Percentiles rank a stretch among this genome's conserved stretches.
phyloP scores from a whole-genome alignment of 2,888 invertebrate genomes.

The Sisyra terminalis region DNA sequence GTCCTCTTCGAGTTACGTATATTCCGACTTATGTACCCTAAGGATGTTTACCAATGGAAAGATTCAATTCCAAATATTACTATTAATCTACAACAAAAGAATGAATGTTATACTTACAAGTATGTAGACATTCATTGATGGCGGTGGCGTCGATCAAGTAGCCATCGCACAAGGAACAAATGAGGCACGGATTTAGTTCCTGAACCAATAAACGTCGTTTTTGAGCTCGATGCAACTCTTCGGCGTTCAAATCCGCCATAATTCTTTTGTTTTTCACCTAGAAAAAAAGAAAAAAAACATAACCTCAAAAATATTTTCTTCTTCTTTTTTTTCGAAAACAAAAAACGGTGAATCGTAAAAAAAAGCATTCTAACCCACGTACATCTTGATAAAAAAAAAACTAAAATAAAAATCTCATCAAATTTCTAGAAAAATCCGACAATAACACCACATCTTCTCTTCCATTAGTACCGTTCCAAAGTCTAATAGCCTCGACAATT shows the following conservation, averaged over 20 bases:
- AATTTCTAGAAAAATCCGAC: too few species aligned
- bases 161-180: conserved; percentile 78
- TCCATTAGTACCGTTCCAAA: too few species aligned
- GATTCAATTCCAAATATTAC: too few species aligned
- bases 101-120: conserved; percentile 51
- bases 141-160: conserved; percentile 91
- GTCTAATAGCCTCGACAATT: too few species aligned
- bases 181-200: conserved; percentile 67
- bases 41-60: too few species aligned
- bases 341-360: neutral
- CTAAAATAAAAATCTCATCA: too few species aligned
- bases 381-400: too few species aligned
- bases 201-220: conserved; percentile 34
- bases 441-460: too few species aligned
- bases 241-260: conserved; percentile 1
- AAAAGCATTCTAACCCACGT: too few species aligned
- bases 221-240: neutral
- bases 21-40: too few species aligned
- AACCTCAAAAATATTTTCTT: neutral
- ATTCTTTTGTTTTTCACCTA: neutral
- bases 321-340: neutral
- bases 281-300: neutral
- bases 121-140: conserved; percentile 87
- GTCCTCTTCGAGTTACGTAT: too few species aligned
- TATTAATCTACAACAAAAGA: too few species aligned